Base-by-base conservation (phyloP, 1,140 invertebrate genomes). In the Brachionus koreanus region DNA sequence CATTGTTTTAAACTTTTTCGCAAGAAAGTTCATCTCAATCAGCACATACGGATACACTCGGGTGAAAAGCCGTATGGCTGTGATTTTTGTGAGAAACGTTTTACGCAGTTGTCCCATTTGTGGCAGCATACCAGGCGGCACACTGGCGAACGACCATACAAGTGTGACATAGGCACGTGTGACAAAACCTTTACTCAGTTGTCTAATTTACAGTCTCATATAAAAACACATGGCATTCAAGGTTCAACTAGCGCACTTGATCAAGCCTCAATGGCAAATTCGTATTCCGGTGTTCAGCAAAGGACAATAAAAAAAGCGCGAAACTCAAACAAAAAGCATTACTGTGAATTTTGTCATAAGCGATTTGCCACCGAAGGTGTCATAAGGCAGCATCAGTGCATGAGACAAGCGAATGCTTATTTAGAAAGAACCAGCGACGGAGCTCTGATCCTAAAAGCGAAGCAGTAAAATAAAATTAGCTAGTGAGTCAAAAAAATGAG, bases 41-140 rank as follows among this genome's bases (percentile, higher is more conserved):
- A 83, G 12, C 85, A 86, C 75, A 77, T 79, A 10, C 74, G 85
- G 9, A 84, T 86, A 46, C 87, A 88, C 82, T 82, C 65, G 69
- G 87, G 87, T 33, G 84, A 86, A 83, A 76, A 86, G 46, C 88
- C 88, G 5, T 89, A 89, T 83, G 88, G 88, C 83, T 89, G 88
- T 84, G 96, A 96, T 85, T 93, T 94, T 86, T 97, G 95, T 87
- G 95, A 94, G 33, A 94, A 94, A 63, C 93, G 95, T 85, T 97
- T 98, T 87, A 95, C 95, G 75, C 91, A 94, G 23, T 95, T 95
- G 86, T 95, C 95, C 86, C 96, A 96, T 86, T 92, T 91, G 89
- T 92, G 88, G 92, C 94, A 91, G 90, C 93, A 87, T 90, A 90
- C 93, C 83, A 92, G 94, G 86, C 93, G 92, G n/a, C 89, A 90